Percentiles rank a stretch among this genome's conserved stretches.
Conservation (phyloP, 1,140 invertebrate species). For the Macrobrachium nipponense region DNA sequence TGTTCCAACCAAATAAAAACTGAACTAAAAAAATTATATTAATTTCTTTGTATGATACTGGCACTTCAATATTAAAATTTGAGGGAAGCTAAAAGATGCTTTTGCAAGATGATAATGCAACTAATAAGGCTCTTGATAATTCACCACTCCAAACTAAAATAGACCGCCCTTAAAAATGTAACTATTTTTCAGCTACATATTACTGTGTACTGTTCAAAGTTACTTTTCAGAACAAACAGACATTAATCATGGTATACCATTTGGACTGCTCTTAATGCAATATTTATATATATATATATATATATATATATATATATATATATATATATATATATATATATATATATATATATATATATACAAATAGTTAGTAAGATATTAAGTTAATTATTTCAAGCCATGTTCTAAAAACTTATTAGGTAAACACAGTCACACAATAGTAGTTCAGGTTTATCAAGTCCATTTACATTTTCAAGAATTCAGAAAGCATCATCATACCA, state of each 20-base stretch:
- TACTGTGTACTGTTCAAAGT: not conserved
- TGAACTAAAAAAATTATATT: not conserved
- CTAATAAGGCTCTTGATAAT: not conserved
- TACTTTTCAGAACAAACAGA: not conserved
- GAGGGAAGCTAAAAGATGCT: not conserved
- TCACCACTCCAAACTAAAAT: not conserved
- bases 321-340: not conserved
- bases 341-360: not conserved
- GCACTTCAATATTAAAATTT: too few species aligned
- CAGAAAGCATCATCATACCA: too few species aligned
- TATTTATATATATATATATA: slow-evolving; percentile 17
- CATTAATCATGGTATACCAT: too few species aligned
- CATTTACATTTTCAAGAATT: too few species aligned
- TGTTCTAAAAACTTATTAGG: too few species aligned
- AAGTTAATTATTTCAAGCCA: not conserved
- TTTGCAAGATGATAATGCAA: slow-evolving; percentile 5
- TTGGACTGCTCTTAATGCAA: too few species aligned
- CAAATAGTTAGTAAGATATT: not conserved
- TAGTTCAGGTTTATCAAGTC: too few species aligned
- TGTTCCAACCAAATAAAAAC: not conserved
- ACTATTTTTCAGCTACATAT: not conserved
- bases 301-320: slow-evolving; percentile 5
- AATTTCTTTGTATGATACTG: too few species aligned
- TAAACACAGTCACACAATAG: too few species aligned
- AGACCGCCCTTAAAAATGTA: not conserved